A percentile compares a stretch with the other conserved stretches of the same genome.
Conservation (phyloP, 2,797 vertebrate species). For the Sebastes baramenuke region DNA sequence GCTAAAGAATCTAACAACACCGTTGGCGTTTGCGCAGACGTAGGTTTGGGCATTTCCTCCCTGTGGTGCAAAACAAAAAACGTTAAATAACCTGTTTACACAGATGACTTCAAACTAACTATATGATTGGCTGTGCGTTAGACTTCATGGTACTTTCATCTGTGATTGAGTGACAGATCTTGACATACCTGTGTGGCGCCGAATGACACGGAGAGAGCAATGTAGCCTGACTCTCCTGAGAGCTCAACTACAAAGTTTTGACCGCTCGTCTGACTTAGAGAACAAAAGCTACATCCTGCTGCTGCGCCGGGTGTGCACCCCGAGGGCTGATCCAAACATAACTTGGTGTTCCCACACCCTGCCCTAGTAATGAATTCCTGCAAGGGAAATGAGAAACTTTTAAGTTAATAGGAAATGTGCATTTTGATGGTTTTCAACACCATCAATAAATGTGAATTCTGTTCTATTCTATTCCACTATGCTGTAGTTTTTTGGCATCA, state of each 20-base stretch:
- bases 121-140: neutral
- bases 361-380: neutral
- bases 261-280: accelerated
- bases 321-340: slow-evolving; percentile 35
- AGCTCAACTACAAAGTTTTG: slow-evolving; percentile 15
- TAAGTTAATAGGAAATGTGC: neutral
- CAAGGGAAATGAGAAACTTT: neutral
- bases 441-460: neutral
- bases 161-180: neutral
- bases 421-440: neutral
- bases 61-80: slow-evolving; percentile 34
- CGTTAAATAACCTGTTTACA: neutral
- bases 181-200: neutral
- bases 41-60: slow-evolving; percentile 20
- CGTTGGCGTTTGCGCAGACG: slow-evolving; percentile 49
- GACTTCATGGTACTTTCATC: neutral
- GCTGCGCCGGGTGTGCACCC: neutral
- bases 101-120: neutral
- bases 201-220: neutral
- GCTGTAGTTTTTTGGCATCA: neutral
- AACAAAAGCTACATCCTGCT: neutral
- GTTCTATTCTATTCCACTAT: neutral
- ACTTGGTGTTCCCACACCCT: neutral
- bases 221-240: slow-evolving; percentile 44
- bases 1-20: neutral